Base-by-base conservation (phyloP, 2,888 invertebrate species). In the Halocaridina rubra region DNA sequence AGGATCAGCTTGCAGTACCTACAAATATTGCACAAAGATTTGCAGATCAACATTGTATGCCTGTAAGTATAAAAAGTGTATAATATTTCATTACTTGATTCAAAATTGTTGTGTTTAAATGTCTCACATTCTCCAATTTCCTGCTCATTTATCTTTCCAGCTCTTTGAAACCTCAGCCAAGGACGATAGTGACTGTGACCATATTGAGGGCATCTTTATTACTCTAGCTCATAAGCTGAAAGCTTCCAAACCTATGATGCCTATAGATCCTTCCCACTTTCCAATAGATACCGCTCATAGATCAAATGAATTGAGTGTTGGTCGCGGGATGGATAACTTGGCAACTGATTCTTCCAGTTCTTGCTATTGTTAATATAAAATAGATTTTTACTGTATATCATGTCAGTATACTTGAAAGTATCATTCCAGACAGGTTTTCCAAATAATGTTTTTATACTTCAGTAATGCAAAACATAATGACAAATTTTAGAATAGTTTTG, bases 91-190 rank as follows among this genome's bases (percentile, higher is more conserved):
- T 7, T 39, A 39, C 13, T 39, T 39, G 13, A 8, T 39, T 39
- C 39, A 39, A 39, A 7, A 8, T 39, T 8, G 7, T 8, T 13
- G 53, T 53, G 3, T 4, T 8, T 8, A 2, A 53, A 4, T 2
- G 53, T 53, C 8, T 53, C 4, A n/a, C 39, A 8, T 13, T 39
- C 39, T 39, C 39, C 13, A 7, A 8, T 13, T 39, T 13, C 13
- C 39, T 29, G 4, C 19, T 67, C 30, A 3, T 7, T 39, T 13
- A 13, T 78, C n/a, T 27, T 82, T 80, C 5, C 85, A 88, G 88
- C 90, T 95, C 82, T 96, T 96, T 91, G 96, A 96, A 91, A 96
- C 96, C 8, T 96, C 96, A 0, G 96, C 96, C 0, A 93, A 94
- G 86, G 92, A 95, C 88, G 95, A 95, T 90, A 93, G 93, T 0